phyloP scores from a whole-genome alignment of 2,113 vertebrate species.

The Gnathonemus echidnorhynchus region DNA sequence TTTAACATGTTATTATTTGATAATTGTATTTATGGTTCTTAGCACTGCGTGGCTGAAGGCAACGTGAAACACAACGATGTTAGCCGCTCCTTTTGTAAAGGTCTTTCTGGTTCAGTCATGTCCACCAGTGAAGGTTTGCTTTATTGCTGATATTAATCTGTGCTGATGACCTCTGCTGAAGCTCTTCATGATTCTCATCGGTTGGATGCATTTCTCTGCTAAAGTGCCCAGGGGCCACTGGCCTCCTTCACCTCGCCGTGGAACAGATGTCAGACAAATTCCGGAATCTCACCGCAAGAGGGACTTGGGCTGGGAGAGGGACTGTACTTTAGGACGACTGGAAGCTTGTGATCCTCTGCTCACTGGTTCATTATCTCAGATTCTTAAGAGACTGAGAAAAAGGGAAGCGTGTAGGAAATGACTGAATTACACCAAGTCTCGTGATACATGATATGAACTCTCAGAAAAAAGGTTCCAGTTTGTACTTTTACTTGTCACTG shows the following conservation, averaged over 20 bases:
- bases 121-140: not conserved
- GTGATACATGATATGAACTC: not conserved
- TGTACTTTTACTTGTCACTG: no score
- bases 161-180: not conserved
- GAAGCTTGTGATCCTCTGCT: not conserved
- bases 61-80: not conserved
- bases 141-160: not conserved
- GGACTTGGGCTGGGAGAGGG: not conserved
- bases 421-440: not conserved
- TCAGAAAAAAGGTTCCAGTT: no score
- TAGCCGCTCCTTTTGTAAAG: not conserved
- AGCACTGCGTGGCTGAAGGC: not conserved
- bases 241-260: not conserved
- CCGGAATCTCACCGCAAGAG: not conserved
- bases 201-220: not conserved
- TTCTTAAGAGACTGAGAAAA: not conserved
- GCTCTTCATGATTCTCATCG: not conserved
- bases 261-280: not conserved
- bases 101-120: not conserved
- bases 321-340: not conserved
- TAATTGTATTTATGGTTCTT: not conserved
- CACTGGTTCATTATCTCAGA: not conserved
- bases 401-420: not conserved
- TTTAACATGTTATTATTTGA: not conserved
- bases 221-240: not conserved